Base-by-base conservation (phyloP, 2,888 invertebrate species). In the Hipparchia semele region DNA sequence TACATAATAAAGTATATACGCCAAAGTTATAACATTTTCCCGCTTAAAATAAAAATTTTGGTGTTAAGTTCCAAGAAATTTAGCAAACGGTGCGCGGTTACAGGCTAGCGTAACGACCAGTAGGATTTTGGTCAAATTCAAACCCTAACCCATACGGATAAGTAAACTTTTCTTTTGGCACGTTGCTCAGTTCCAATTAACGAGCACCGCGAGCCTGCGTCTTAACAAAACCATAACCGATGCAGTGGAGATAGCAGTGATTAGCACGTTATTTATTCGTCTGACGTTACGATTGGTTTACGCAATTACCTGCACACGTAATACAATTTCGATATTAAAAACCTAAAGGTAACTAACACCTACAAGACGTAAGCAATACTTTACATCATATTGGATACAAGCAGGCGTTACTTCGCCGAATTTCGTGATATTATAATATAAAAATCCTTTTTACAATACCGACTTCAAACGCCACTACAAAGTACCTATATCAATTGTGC, bases 211-310 rank as follows among this genome's bases (percentile, higher is more conserved):
- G 67, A 73, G 62, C 70, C 49, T 67, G 70, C 54, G 61, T 68
- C 61, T 58, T 62, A 67, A 73, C 73, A 73, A 70, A 73, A 73
- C 62, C 70, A 70, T 73, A 68, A 70, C 70, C 61, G 61, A 73
- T 73, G 61, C 67, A 62, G 66, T 51, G 61, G 58, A 73, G 70
- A 73, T 73, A 70, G 67, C 62, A 67, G 67, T 73, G 70, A 73
- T 73, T 73, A 73, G 73, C 73, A 67, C 67, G 49, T 73, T 73
- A 70, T 65, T 66, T 70, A 70, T 67, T 60, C 71, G 45, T 60
- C 66, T 61, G 71, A 59, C 68, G 49, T 65, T 65, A 71, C 64
- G 39, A 61, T 60, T 69, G 60, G 8, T 61, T 61, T 64, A 58
- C 62, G 70, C 59, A 71, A 71, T 71, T 54, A 62, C 10, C 33